Evolutionary conservation across 2,888 invertebrate species (phyloP), one percentile per base, ranked within the genome.

Genomic region (Metallyticus violacea): DNA sequence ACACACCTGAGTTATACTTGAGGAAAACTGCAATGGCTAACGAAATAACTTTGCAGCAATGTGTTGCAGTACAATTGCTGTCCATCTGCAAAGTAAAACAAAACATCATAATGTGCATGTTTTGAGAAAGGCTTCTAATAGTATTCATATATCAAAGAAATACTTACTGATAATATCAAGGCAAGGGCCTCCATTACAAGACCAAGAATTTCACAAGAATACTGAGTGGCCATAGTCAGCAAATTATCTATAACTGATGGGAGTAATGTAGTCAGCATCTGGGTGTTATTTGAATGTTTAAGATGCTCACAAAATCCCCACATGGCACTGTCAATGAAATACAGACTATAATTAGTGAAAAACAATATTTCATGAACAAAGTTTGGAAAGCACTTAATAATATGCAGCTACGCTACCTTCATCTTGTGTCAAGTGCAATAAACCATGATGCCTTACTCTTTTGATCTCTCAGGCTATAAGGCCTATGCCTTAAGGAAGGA

Each of bases 21-120:
- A 96, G 92, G 90, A 96, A 95, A 1, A 95, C 93, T 5, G 95
- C 95, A 88, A 96, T 94, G 5, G 94, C 93, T 40, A 96, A 90
- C 0, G 96, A 95, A 40, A 94, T 94, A 26, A 96, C 92, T 91
- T 95, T 95, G 29, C 91, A 91, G 89, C 95, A 95, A 22, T 93
- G 92, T 7, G 93, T 92, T 22, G 94, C 94, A 2, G 95, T 95
- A 89, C 95, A 95, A 81, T 92, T 92, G 76, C 93, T 92, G 91
- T 96, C 95, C 85, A 95, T 92, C 93, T 94, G 90, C 88, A 86
- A 88, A 85, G 85, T 84, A 82, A 6, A 85, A 87, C 5, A 81
- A 79, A 26, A 62, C 30, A 81, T 80, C 9, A 26, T 85, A 30
- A 4, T 25, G 5, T 27, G 6, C 9, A 62, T n/a, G 25, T 79